Conservation (phyloP, 2,113 vertebrate species). For the Chloropsis hardwickii region DNA sequence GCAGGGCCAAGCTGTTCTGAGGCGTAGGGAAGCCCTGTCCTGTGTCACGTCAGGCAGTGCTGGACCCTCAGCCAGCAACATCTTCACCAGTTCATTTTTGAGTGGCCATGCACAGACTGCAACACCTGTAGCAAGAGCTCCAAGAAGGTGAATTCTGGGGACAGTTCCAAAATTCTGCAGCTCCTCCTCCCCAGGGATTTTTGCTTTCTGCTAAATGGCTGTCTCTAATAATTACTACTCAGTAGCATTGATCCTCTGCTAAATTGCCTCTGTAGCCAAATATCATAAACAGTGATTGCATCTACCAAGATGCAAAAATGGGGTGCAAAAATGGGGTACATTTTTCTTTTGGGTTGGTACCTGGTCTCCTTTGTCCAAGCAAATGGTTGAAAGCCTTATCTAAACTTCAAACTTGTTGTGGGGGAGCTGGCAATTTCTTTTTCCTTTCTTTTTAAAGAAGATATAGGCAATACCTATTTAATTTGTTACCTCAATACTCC, state of each 20-base stretch:
- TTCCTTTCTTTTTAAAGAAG: not conserved
- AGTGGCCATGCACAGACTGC: not conserved
- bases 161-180: not conserved
- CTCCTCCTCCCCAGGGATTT: not conserved
- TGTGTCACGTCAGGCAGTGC: rapidly evolving
- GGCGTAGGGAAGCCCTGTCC: not conserved
- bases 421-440: not conserved
- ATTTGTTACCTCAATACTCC: not conserved
- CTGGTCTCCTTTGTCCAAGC: not conserved
- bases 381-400: not conserved
- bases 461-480: not conserved
- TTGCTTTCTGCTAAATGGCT: not conserved
- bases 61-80: rapidly evolving
- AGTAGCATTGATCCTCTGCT: not conserved
- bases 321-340: too few relatives aligned
- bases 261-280: not conserved
- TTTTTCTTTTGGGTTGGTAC: not conserved
- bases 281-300: not conserved
- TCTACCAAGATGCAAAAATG: not conserved
- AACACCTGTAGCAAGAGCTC: not conserved
- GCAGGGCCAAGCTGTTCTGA: not conserved
- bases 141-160: not conserved
- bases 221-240: not conserved
- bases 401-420: not conserved
- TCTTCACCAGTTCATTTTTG: not conserved